Conservation (phyloP, 2,113 vertebrate genomes). For the Scytalopus superciliaris region DNA sequence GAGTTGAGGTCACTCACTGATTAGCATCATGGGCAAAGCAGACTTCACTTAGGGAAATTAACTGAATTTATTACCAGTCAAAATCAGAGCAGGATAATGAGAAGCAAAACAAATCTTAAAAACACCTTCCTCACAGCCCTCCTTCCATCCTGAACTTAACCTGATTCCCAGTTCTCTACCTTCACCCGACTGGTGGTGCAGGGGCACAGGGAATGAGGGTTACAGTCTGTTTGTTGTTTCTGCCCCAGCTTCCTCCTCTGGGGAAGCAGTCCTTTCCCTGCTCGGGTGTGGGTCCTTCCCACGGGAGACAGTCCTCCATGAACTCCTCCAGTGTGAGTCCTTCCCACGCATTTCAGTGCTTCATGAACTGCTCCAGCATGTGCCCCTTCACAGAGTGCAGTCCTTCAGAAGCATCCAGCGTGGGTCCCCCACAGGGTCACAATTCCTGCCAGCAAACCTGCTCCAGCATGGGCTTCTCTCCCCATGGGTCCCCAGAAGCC, state of each 20-base stretch:
- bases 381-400: background rate
- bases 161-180: background rate
- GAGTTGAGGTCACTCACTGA: background rate
- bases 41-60: background rate
- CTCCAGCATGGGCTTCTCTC: background rate
- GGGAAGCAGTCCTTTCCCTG: background rate
- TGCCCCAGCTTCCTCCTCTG: background rate
- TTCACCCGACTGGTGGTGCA: background rate
- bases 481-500: no score
- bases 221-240: background rate
- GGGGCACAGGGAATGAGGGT: background rate
- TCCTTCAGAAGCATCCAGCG: background rate
- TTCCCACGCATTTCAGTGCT: background rate
- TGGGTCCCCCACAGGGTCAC: background rate
- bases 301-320: background rate
- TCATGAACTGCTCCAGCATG: accelerated
- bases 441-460: background rate
- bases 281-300: background rate
- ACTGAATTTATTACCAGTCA: accelerated
- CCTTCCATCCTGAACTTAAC: background rate
- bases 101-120: background rate
- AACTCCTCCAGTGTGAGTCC: background rate
- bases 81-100: background rate
- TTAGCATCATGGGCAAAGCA: background rate
- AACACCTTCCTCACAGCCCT: background rate